Conservation (phyloP, 2,113 vertebrate genomes). For the Micronycteris hirsuta region DNA sequence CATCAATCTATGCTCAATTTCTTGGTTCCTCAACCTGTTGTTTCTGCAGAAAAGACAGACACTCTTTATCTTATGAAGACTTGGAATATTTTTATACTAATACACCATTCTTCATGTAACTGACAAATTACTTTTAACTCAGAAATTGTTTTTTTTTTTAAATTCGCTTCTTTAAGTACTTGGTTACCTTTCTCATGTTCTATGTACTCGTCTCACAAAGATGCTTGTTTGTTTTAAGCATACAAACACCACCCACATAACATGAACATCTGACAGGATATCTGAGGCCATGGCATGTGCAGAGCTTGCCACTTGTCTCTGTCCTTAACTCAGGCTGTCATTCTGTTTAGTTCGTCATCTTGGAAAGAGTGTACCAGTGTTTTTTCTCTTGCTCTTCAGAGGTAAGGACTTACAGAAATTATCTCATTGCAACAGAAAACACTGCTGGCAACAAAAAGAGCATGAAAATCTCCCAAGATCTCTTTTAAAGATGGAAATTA, state of each 20-base stretch:
- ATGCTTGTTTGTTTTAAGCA: not conserved
- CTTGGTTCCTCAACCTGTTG: not conserved
- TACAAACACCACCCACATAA: not conserved
- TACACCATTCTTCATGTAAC: not conserved
- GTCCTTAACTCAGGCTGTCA: not conserved
- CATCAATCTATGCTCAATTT: not conserved
- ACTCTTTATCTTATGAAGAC: not conserved
- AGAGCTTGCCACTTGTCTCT: constrained; percentile 5
- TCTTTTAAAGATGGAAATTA: constrained; percentile 67
- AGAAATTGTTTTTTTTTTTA: not conserved
- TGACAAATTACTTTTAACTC: not conserved
- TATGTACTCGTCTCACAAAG: not conserved
- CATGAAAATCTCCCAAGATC: constrained; percentile 72
- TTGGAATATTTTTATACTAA: not conserved
- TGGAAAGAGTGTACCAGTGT: not conserved
- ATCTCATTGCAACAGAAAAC: constrained; percentile 66
- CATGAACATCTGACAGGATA: not conserved
- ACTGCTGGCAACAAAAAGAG: constrained; percentile 66
- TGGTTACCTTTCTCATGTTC: not conserved
- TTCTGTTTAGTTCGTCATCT: not conserved
- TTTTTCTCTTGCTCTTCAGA: not conserved
- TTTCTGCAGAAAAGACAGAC: not conserved
- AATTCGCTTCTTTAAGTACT: not conserved
- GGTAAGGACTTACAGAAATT: constrained; percentile 6
- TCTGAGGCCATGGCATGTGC: not conserved